Evolutionary conservation across 2,888 invertebrate genomes (phyloP).

Genomic region (Hololepta plana): DNA sequence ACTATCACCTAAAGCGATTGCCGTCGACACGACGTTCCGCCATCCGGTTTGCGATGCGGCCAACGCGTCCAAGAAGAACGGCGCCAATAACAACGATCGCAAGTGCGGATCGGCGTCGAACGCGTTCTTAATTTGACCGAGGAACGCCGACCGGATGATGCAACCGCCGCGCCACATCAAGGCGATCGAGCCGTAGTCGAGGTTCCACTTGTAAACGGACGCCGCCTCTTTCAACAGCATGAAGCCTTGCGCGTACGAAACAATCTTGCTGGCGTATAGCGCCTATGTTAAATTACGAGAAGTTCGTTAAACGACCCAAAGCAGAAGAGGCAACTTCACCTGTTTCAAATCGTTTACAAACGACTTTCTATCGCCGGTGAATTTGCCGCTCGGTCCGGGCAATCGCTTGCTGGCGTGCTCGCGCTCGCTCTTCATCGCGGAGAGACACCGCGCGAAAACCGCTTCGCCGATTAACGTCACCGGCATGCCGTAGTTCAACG

Average conservation of each 20-base stretch:
- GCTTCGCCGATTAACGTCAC: slow-evolving; percentile 98
- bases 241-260: slow-evolving; percentile 96
- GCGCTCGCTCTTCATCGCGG: slow-evolving; percentile 79
- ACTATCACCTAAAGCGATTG: slow-evolving; percentile 27
- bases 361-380: slow-evolving; percentile 51
- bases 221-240: slow-evolving; percentile 92
- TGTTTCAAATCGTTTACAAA: slow-evolving; percentile 70
- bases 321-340: slow-evolving; percentile 18
- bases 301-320: slow-evolving; percentile 1
- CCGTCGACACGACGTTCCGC: slow-evolving; percentile 62
- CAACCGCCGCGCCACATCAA: slow-evolving; percentile 99
- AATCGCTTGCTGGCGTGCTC: slow-evolving; percentile 62
- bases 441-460: slow-evolving; percentile 91
- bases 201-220: slow-evolving; percentile 75
- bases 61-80: slow-evolving; percentile 81
- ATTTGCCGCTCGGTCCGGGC: slow-evolving; percentile 43
- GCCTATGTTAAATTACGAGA: slow-evolving; percentile 36
- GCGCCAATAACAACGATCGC: slow-evolving; percentile 75
- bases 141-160: slow-evolving; percentile 81
- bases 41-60: slow-evolving; percentile 65
- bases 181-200: slow-evolving; percentile 96
- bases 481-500: slow-evolving; percentile 89
- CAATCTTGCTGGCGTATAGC: slow-evolving; percentile 92
- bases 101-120: slow-evolving; percentile 78
- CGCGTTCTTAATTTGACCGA: slow-evolving; percentile 84